Evolutionary conservation across 2,888 invertebrate genomes (phyloP).

Genomic region (Fragum sueziense): DNA sequence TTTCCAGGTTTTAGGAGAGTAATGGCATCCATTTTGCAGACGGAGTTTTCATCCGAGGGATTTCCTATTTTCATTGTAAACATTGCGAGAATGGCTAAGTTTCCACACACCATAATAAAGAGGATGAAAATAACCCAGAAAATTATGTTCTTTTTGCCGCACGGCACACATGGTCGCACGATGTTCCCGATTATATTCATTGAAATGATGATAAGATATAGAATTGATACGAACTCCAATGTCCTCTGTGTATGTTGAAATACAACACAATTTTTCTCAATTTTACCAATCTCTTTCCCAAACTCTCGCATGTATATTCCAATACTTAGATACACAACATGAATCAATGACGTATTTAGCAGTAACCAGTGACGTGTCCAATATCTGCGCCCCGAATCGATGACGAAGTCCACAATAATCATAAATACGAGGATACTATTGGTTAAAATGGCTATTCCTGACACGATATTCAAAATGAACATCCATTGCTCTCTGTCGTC

Average conservation of each 20-base stretch:
- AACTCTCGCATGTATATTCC: conserved; percentile 51
- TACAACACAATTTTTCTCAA: conserved; percentile 36
- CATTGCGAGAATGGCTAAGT: conserved; percentile 42
- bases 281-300: conserved; percentile 11
- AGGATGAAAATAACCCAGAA: conserved; percentile 54
- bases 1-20: conserved; percentile 8
- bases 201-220: conserved; percentile 42
- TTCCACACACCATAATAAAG: conserved; percentile 52
- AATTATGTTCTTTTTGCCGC: conserved; percentile 42
- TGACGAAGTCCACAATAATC: conserved; percentile 56
- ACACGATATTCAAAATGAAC: conserved; percentile 48
- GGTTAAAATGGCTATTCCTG: conserved; percentile 54
- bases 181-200: conserved; percentile 41
- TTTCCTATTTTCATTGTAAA: conserved; percentile 47
- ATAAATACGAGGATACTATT: conserved; percentile 52
- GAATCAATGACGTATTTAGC: conserved; percentile 42
- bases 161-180: conserved; percentile 16
- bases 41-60: background rate
- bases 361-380: conserved; percentile 60
- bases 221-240: conserved; percentile 44
- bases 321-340: conserved; percentile 47
- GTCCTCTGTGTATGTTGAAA: conserved; percentile 55
- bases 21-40: conserved; percentile 31
- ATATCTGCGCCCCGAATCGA: conserved; percentile 38
- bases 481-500: conserved; percentile 29